A percentile compares a stretch with the other conserved stretches of the same genome.
phyloP scores from a whole-genome alignment of 2,888 invertebrate genomes.

The Ophonus ardosiacus region DNA sequence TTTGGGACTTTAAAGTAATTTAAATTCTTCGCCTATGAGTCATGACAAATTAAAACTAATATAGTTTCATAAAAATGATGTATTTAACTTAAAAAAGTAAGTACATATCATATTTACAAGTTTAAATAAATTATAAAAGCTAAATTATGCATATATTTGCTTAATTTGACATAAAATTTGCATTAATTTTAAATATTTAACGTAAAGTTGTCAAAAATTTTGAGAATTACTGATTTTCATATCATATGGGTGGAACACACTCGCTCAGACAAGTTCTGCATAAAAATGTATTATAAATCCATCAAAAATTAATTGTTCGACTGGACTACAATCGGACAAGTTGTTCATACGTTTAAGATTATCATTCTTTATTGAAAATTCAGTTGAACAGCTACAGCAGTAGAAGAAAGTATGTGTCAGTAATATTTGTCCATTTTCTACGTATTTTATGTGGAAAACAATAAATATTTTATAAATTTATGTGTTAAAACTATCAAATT shows the following conservation, averaged over 20 bases:
- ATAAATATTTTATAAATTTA: neutral
- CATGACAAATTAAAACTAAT: slow-evolving; percentile 48
- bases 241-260: slow-evolving; percentile 55
- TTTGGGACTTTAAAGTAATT: slow-evolving; percentile 24
- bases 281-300: neutral
- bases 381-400: slow-evolving; percentile 5
- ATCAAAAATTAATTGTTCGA: neutral
- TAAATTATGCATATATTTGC: neutral
- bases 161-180: neutral
- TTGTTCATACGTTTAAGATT: neutral
- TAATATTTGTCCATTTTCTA: neutral
- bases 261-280: neutral
- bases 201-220: neutral
- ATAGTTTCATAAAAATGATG: neutral
- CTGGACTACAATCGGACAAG: neutral
- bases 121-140: neutral
- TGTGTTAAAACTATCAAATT: neutral
- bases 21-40: slow-evolving; percentile 48
- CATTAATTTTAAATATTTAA: neutral
- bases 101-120: neutral
- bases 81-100: neutral
- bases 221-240: slow-evolving; percentile 31
- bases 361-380: neutral
- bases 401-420: slow-evolving; percentile 49
- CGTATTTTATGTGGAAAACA: slow-evolving; percentile 21